Evolutionary conservation across 1,140 invertebrate genomes (phyloP).

Genomic region (Theocolax elegans): DNA sequence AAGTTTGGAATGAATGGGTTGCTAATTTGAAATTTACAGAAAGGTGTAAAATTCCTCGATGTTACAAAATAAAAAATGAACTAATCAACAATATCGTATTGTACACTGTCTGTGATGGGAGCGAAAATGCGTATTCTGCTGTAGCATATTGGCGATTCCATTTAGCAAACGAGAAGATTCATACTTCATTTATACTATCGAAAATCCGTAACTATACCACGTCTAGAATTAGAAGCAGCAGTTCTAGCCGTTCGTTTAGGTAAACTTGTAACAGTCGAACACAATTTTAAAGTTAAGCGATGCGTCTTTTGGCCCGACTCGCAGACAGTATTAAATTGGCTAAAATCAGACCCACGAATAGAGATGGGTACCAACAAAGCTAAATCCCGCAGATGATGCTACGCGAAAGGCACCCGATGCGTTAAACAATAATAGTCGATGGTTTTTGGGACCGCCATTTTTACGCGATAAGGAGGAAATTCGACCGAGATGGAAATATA

Average conservation of each 20-base stretch:
- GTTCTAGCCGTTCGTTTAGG: constrained; percentile 50
- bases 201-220: constrained; percentile 42
- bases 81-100: neutral
- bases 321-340: constrained; percentile 51
- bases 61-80: neutral
- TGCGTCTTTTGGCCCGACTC: constrained; percentile 55
- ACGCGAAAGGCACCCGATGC: constrained; percentile 5
- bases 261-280: constrained; percentile 44
- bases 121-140: neutral
- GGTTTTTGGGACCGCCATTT: constrained; percentile 45
- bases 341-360: constrained; percentile 45
- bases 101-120: neutral
- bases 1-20: constrained; percentile 23
- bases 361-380: constrained; percentile 44
- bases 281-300: constrained; percentile 4
- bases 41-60: neutral
- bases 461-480: neutral
- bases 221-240: constrained; percentile 57
- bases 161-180: neutral
- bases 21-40: neutral
- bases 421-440: neutral
- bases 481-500: neutral
- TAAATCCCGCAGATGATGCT: constrained; percentile 50
- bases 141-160: neutral
- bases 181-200: neutral